Percentiles rank a stretch among this genome's conserved stretches.
Evolutionary conservation across 2,797 vertebrate genomes (phyloP).

Genomic region (Cryptoblepharus egeriae): DNA sequence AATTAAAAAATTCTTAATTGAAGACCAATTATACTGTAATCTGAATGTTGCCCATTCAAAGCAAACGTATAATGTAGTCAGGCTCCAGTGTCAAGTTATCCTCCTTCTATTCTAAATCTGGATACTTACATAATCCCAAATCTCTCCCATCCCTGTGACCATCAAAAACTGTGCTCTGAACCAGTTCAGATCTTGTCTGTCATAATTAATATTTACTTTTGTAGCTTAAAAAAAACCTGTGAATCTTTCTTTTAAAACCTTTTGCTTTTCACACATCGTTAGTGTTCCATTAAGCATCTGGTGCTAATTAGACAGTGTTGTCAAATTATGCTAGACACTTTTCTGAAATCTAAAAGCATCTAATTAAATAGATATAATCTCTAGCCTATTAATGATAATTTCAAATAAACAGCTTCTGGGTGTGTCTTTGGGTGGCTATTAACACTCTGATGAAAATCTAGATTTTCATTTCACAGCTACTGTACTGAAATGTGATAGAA

Average conservation of each 20-base stretch:
- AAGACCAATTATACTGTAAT: background rate
- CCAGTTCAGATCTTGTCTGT: slow-evolving; percentile 37
- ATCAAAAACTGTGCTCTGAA: background rate
- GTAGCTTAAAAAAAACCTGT: slow-evolving; percentile 40
- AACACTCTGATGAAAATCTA: slow-evolving; percentile 51
- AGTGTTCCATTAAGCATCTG: slow-evolving; percentile 68
- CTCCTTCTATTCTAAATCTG: no score
- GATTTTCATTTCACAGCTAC: slow-evolving; percentile 13
- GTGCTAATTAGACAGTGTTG: slow-evolving; percentile 68
- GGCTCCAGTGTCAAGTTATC: background rate
- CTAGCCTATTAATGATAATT: slow-evolving; percentile 61
- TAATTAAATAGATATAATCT: slow-evolving; percentile 74
- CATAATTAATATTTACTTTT: slow-evolving; percentile 59
- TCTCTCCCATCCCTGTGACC: background rate
- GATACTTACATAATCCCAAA: background rate
- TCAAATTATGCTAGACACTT: slow-evolving; percentile 70
- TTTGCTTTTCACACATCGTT: slow-evolving; percentile 65
- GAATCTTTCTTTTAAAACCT: slow-evolving; percentile 58
- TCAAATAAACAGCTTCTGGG: slow-evolving; percentile 57
- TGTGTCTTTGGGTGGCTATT: slow-evolving; percentile 16
- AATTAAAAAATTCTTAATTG: background rate
- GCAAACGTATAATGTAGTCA: background rate
- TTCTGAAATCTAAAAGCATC: slow-evolving; percentile 73
- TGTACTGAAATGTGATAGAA: slow-evolving; percentile 26
- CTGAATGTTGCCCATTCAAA: background rate